Conservation (phyloP, 2,797 vertebrate genomes). For the Phataginus tetradactyla region DNA sequence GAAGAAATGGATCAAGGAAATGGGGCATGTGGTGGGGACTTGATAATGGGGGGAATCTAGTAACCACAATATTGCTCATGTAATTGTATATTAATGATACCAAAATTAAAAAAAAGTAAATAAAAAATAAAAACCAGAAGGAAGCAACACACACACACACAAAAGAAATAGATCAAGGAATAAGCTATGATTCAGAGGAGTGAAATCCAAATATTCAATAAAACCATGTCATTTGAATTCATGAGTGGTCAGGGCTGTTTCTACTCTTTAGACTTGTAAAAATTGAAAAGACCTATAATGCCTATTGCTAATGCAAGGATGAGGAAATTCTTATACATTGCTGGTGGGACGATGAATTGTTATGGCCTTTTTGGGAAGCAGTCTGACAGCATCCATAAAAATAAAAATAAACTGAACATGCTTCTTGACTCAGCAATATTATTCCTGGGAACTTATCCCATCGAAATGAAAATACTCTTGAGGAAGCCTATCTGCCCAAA, state of each 20-base stretch:
- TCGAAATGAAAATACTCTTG: background rate
- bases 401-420: slow-evolving; percentile 53
- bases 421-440: slow-evolving; percentile 47
- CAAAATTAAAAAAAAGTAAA: no score
- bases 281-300: background rate
- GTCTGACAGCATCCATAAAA: slow-evolving; percentile 23
- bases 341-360: background rate
- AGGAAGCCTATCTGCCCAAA: background rate
- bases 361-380: background rate
- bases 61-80: no score
- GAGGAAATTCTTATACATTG: background rate
- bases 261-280: background rate
- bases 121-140: no score
- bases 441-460: background rate
- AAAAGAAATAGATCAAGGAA: background rate
- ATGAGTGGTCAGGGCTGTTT: background rate
- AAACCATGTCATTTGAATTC: background rate
- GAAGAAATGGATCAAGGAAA: background rate
- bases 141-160: no score
- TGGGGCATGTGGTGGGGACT: no score
- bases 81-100: no score
- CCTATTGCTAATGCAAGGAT: background rate
- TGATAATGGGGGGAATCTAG: no score
- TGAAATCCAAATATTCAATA: background rate
- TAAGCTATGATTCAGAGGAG: background rate